Evolutionary conservation across 2,797 vertebrate species (phyloP).

Genomic region (Lithobates sylvaticus): DNA sequence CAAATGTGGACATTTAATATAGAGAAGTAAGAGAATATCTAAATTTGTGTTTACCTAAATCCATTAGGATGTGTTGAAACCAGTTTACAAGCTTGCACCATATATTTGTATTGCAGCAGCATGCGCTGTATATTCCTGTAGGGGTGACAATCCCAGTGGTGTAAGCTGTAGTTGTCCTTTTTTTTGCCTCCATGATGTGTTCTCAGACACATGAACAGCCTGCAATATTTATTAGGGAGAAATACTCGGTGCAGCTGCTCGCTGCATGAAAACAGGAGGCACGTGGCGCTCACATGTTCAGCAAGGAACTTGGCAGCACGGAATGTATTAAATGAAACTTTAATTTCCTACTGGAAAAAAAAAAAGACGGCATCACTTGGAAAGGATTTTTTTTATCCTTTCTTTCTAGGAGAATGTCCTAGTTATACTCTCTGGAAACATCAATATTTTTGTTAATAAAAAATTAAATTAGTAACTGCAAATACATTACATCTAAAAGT

Average conservation of each 20-base stretch:
- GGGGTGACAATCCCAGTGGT: slow-evolving; percentile 25
- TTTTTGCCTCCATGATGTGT: slow-evolving; percentile 35
- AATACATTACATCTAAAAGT: too few relatives aligned
- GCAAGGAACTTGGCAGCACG: slow-evolving; percentile 50
- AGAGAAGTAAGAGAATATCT: too few relatives aligned
- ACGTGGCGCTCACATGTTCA: slow-evolving; percentile 46
- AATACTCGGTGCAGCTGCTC: slow-evolving; percentile 48
- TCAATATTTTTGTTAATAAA: neutral
- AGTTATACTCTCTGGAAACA: slow-evolving; percentile 7
- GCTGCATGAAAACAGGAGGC: slow-evolving; percentile 50
- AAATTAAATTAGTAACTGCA: neutral
- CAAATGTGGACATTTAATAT: too few relatives aligned
- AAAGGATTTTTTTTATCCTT: neutral
- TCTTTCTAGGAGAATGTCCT: slow-evolving; percentile 23
- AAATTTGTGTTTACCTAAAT: too few relatives aligned
- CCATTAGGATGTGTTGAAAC: too few relatives aligned
- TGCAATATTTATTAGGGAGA: slow-evolving; percentile 58
- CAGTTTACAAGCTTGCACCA: too few relatives aligned
- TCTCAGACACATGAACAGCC: slow-evolving; percentile 42
- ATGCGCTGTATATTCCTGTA: neutral
- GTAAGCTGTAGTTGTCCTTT: slow-evolving; percentile 1
- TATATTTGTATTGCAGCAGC: too few relatives aligned
- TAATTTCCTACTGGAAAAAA: slow-evolving; percentile 41
- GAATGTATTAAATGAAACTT: slow-evolving; percentile 56
- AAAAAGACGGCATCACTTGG: slow-evolving; percentile 16